phyloP scores from a whole-genome alignment of 2,797 vertebrate genomes.

The Cuculus canorus region DNA sequence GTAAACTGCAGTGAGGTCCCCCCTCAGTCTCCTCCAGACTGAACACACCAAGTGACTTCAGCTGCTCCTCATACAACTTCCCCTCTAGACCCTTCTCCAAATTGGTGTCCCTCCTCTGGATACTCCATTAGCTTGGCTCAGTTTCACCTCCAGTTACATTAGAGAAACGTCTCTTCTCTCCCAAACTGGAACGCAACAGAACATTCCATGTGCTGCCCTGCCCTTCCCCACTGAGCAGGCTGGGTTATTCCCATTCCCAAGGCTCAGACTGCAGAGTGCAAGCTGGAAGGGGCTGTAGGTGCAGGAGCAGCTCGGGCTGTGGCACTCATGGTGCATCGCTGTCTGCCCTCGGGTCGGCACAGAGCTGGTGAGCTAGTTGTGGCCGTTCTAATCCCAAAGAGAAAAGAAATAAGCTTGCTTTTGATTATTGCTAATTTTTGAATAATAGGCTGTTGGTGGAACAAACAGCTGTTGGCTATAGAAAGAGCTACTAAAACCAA shows the following conservation, averaged over 20 bases:
- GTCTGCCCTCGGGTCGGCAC: no score
- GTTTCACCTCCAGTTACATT: neutral
- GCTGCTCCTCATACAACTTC: no score
- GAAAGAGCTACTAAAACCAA: neutral
- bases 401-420: neutral
- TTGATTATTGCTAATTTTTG: neutral
- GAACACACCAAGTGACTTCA: no score
- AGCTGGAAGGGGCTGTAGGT: neutral
- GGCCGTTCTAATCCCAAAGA: accelerated
- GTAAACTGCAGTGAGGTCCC: no score
- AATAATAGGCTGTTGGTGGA: neutral
- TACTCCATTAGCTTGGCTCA: no score
- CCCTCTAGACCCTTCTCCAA: no score
- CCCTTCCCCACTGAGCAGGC: accelerated
- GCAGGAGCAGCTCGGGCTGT: neutral
- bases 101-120: no score
- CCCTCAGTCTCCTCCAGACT: no score
- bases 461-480: neutral
- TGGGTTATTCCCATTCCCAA: accelerated
- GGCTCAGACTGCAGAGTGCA: accelerated
- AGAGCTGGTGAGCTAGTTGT: accelerated
- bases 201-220: accelerated
- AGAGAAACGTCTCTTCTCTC: neutral
- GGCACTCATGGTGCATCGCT: no score
- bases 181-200: accelerated